phyloP scores from a whole-genome alignment of 2,113 vertebrate genomes.

The human region DNA sequence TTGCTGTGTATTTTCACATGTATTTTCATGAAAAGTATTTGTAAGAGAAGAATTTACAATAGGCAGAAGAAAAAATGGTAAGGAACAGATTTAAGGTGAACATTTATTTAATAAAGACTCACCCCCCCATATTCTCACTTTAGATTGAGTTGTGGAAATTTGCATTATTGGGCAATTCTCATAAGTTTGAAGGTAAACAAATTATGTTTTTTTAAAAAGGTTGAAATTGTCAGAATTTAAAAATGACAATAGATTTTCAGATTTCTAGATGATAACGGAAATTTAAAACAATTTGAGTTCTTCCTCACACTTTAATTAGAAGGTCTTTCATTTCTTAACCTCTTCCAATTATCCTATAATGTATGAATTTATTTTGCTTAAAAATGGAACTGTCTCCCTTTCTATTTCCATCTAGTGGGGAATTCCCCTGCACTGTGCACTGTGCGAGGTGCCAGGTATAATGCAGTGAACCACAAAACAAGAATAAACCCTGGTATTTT shows the following conservation, averaged over 20 bases:
- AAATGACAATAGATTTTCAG: not conserved
- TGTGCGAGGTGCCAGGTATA: fast-evolving
- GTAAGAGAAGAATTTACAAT: not conserved
- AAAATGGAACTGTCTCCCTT: not conserved
- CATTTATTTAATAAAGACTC: not conserved
- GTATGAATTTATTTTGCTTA: not conserved
- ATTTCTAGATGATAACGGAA: not conserved
- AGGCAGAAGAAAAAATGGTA: too few species aligned
- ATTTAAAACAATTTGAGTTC: not conserved
- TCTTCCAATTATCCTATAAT: too few species aligned
- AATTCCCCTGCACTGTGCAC: fast-evolving
- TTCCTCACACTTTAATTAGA: not conserved
- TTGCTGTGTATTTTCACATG: not conserved
- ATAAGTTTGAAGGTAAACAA: not conserved
- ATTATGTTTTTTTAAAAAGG: not conserved
- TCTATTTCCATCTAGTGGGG: fast-evolving
- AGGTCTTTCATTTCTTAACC: not conserved
- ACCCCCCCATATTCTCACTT: not conserved
- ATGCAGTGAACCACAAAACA: not conserved
- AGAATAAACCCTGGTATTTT: fast-evolving
- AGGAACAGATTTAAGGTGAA: not conserved
- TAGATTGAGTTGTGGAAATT: not conserved
- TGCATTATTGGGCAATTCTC: not conserved
- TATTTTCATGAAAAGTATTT: not conserved
- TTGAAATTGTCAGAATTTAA: not conserved